phyloP scores from a whole-genome alignment of 2,797 vertebrate species.

The Tamandua tetradactyla region DNA sequence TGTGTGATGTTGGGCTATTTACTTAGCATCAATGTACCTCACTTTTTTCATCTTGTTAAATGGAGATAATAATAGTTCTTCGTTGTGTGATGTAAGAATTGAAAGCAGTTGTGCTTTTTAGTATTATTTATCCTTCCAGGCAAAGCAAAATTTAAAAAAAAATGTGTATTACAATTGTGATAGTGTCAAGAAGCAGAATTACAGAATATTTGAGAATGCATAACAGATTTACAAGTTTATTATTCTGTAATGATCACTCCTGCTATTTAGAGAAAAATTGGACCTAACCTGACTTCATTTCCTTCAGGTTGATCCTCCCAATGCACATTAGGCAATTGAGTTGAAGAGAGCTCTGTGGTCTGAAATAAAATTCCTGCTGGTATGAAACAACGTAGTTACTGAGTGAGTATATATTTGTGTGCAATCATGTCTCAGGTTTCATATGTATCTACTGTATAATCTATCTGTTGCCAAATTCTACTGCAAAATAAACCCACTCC shows the following conservation, averaged over 20 bases:
- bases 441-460: neutral
- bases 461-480: neutral
- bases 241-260: neutral
- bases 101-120: neutral
- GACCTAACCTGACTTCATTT: conserved; percentile 3
- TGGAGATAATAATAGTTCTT: neutral
- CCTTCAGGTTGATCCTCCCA: neutral
- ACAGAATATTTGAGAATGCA: neutral
- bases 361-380: neutral
- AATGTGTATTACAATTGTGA: neutral
- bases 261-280: neutral
- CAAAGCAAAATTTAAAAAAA: conserved; percentile 25
- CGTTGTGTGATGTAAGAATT: neutral
- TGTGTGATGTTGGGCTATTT: neutral
- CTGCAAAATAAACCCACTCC: neutral
- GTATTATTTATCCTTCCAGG: neutral
- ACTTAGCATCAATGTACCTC: neutral
- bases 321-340: neutral
- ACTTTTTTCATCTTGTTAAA: neutral
- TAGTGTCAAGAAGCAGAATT: neutral
- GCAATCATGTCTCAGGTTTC: neutral
- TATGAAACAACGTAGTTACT: neutral
- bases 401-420: neutral
- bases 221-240: neutral
- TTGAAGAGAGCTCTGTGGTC: neutral